Evolutionary conservation across 2,888 invertebrate genomes (phyloP).

Genomic region (Latheticus oryzae): DNA sequence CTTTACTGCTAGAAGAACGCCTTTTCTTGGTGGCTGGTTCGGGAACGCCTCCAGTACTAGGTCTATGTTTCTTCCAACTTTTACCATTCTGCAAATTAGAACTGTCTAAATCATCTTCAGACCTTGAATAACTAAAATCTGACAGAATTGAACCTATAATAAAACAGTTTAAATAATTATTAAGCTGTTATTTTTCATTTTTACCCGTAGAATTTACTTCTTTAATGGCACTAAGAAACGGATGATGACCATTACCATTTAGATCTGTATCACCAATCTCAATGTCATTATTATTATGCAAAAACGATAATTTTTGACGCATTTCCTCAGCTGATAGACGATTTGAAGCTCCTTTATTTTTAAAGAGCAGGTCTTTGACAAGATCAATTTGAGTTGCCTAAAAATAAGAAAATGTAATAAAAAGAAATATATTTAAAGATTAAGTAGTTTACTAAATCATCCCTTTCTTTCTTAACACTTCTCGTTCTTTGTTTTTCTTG

Average conservation of each 20-base stretch:
- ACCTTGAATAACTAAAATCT: conserved; percentile 84
- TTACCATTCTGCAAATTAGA: conserved; percentile 71
- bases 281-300: conserved; percentile 65
- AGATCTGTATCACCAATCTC: conserved; percentile 27
- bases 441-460: conserved; percentile 72
- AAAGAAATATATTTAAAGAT: conserved; percentile 1
- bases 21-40: conserved; percentile 59
- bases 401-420: conserved; percentile 1
- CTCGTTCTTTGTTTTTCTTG: conserved; percentile 80
- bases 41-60: conserved; percentile 53
- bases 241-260: conserved; percentile 36
- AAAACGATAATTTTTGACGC: conserved; percentile 81
- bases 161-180: conserved; percentile 6
- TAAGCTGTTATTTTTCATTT: background rate
- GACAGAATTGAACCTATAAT: conserved; percentile 76
- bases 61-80: conserved; percentile 70
- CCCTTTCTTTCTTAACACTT: conserved; percentile 77
- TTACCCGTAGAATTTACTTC: conserved; percentile 84
- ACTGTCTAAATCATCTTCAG: conserved; percentile 83
- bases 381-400: conserved; percentile 73
- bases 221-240: conserved; percentile 70
- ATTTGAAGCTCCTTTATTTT: conserved; percentile 71
- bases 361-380: conserved; percentile 79
- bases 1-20: conserved; percentile 58
- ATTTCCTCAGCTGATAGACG: conserved; percentile 82